A percentile compares a stretch with the other conserved stretches of the same genome.
phyloP scores from a whole-genome alignment of 1,140 invertebrate genomes.

The Hylaeus anthracinus region DNA sequence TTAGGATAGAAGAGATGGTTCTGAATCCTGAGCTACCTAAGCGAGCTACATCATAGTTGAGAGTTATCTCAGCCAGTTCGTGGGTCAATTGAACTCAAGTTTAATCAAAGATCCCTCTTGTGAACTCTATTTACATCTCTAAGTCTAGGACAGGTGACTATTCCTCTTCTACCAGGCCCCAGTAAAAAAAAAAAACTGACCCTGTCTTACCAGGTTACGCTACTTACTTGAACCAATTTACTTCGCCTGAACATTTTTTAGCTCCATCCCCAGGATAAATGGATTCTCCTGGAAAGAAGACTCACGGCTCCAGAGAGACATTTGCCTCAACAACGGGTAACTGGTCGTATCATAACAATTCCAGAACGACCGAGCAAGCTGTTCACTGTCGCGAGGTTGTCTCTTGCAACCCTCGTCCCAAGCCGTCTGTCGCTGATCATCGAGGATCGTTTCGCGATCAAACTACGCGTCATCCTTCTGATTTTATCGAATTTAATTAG shows the following conservation, averaged over 20 bases:
- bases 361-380: conserved; percentile 10
- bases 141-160: not conserved
- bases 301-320: conserved; percentile 19
- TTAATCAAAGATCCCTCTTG: too few species aligned
- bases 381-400: not conserved
- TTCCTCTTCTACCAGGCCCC: too few species aligned
- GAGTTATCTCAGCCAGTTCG: too few species aligned
- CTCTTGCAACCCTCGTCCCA: conserved; percentile 2
- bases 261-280: not conserved
- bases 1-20: too few species aligned
- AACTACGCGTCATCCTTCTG: conserved; percentile 30
- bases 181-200: too few species aligned
- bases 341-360: conserved; percentile 37
- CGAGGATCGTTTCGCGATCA: conserved; percentile 25
- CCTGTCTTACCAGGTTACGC: too few species aligned
- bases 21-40: too few species aligned
- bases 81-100: too few species aligned
- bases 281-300: not conserved
- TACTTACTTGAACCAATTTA: too few species aligned
- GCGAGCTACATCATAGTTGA: too few species aligned
- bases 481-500: conserved; percentile 53
- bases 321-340: conserved; percentile 4
- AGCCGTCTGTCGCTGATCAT: conserved; percentile 28
- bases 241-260: too few species aligned
- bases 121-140: too few species aligned